Evolutionary conservation across 2,113 vertebrate species (phyloP).

Genomic region (Paratilapia polleni): DNA sequence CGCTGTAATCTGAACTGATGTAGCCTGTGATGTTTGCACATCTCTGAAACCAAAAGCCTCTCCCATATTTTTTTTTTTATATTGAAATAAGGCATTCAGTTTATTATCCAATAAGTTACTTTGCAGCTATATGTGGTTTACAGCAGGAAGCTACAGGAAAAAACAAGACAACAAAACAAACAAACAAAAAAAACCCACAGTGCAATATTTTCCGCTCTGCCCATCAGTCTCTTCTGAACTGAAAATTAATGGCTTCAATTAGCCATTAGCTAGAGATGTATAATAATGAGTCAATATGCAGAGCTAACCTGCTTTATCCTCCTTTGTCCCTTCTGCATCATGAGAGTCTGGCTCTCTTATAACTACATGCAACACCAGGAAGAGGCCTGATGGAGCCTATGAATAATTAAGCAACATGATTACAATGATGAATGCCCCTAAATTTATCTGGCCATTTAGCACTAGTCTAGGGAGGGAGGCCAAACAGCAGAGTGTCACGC

Average conservation of each 20-base stretch:
- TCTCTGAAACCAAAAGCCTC: constrained; percentile 36
- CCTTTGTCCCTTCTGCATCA: constrained; percentile 62
- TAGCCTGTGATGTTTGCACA: constrained; percentile 38
- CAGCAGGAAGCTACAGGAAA: constrained; percentile 19
- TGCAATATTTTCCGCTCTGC: constrained; percentile 39
- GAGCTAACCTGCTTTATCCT: constrained; percentile 59
- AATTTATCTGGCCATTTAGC: constrained; percentile 75
- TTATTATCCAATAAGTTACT: constrained; percentile 17
- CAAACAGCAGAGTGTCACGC: constrained; percentile 54
- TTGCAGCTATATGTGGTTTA: constrained; percentile 15
- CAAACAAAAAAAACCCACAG: constrained; percentile 31
- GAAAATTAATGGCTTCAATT: constrained; percentile 68
- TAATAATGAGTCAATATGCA: constrained; percentile 57
- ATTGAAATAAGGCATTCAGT: constrained; percentile 17
- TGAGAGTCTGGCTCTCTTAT: constrained; percentile 63
- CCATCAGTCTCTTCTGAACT: constrained; percentile 54
- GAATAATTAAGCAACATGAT: constrained; percentile 82
- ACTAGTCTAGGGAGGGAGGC: constrained; percentile 50
- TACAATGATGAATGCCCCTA: constrained; percentile 78
- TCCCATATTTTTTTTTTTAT: neutral
- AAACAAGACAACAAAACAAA: too few species aligned
- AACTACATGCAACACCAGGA: constrained; percentile 77
- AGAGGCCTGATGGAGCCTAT: constrained; percentile 74
- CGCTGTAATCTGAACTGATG: constrained; percentile 72
- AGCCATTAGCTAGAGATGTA: constrained; percentile 64